Evolutionary conservation across 2,113 vertebrate genomes (phyloP).

Genomic region (Callorhinus ursinus): DNA sequence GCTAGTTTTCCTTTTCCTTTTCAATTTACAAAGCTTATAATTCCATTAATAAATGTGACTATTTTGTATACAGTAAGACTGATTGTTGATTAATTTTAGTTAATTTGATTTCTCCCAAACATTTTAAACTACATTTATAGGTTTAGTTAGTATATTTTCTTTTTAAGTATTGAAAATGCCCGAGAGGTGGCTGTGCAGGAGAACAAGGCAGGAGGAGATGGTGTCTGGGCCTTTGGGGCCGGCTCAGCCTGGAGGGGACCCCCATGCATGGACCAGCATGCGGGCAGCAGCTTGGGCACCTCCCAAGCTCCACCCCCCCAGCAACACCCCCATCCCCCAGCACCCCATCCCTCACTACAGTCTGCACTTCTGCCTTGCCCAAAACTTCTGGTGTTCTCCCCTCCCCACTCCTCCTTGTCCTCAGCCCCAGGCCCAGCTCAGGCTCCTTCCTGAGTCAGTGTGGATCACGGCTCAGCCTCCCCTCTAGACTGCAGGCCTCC

Average conservation of each 20-base stretch:
- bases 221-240: background rate
- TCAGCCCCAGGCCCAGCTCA: background rate
- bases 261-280: no score
- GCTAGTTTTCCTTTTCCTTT: background rate
- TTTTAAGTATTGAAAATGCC: constrained; percentile 39
- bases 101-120: background rate
- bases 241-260: background rate
- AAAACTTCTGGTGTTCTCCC: no score
- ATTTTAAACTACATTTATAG: constrained; percentile 9
- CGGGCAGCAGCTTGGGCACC: background rate
- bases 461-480: background rate
- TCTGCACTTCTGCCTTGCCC: background rate
- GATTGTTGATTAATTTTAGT: background rate
- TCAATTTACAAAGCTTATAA: background rate
- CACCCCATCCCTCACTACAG: background rate
- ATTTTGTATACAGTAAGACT: background rate
- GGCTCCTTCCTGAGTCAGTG: background rate
- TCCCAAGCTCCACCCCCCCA: background rate
- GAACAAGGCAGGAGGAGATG: background rate
- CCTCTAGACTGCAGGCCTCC: background rate
- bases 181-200: background rate
- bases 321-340: background rate
- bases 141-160: background rate
- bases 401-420: accelerated
- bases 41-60: background rate